Percentiles rank a stretch among this genome's conserved stretches.
Evolutionary conservation across 2,797 vertebrate species (phyloP).

Genomic region (Gallinago nigripennis): DNA sequence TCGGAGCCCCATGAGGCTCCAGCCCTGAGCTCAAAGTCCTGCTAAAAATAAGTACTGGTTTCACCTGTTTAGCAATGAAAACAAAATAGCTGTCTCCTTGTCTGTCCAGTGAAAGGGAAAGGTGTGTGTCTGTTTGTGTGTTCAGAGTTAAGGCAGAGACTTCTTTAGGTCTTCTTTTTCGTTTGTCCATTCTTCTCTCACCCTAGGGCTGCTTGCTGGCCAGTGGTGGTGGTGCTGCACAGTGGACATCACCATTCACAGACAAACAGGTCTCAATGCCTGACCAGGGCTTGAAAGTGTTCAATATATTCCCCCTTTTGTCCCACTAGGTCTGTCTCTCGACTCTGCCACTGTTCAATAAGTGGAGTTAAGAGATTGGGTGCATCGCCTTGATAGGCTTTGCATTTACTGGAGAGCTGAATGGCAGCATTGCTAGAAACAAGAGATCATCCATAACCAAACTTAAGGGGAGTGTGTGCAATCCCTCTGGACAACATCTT

Average conservation of each 20-base stretch:
- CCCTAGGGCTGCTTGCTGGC: neutral
- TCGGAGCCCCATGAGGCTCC: neutral
- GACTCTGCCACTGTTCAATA: neutral
- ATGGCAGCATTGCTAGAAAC: neutral
- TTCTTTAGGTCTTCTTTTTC: neutral
- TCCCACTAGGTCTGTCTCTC: neutral
- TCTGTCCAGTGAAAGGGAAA: neutral
- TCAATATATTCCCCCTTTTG: rapidly evolving
- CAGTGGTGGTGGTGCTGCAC: neutral
- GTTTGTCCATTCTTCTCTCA: neutral
- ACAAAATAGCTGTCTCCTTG: neutral
- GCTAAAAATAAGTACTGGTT: neutral
- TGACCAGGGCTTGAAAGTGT: neutral
- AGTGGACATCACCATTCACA: neutral
- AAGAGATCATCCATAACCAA: rapidly evolving
- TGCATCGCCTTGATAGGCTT: neutral
- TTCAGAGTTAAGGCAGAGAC: neutral
- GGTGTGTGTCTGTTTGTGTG: neutral
- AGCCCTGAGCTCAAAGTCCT: neutral
- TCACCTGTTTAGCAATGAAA: neutral
- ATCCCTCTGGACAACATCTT: neutral
- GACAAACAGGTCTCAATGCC: neutral
- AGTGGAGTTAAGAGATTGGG: neutral
- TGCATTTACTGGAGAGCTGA: neutral
- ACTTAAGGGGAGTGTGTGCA: neutral